These are phyloP conservation scores for Aphodius granarius DNA, from an alignment of 2,888 invertebrate genomes.

Conservation along the genomic window DNA sequence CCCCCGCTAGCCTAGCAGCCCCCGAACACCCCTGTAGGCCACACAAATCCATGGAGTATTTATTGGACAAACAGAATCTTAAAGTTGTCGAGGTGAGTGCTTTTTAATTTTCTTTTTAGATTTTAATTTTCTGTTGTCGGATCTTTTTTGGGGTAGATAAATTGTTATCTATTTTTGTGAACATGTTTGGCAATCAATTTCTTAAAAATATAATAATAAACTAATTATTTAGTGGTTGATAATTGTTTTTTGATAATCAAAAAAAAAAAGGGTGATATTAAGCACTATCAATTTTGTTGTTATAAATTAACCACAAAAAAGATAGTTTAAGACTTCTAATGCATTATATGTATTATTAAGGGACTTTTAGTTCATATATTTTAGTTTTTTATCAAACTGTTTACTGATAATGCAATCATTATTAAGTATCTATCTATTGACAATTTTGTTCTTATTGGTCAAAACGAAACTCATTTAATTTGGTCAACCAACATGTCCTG, in stretches of 20 bases:
- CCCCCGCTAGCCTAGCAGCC: conserved; percentile 45
- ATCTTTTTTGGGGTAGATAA: not conserved
- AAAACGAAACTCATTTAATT: not conserved
- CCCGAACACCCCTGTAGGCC: conserved; percentile 58
- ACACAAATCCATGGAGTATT: conserved; percentile 94
- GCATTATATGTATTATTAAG: too few relatives aligned
- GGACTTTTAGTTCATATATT: too few relatives aligned
- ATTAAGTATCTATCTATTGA: not conserved
- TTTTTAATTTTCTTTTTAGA: not conserved
- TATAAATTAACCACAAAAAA: too few relatives aligned
- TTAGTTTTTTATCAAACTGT: too few relatives aligned
- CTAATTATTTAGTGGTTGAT: not conserved
- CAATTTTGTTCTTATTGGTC: not conserved
- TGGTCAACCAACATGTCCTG: not conserved
- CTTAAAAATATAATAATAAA: not conserved
- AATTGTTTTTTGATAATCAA: not conserved
- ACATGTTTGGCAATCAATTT: too few relatives aligned
- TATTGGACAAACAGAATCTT: conserved; percentile 90
- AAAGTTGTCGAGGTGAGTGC: conserved; percentile 82
- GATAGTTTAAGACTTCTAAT: too few relatives aligned
- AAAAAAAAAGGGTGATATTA: too few relatives aligned
- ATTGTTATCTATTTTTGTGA: not conserved
- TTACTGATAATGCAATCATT: not conserved
- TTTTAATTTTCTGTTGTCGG: not conserved
- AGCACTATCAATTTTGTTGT: too few relatives aligned